Percentiles rank a stretch among this genome's conserved stretches.
phyloP scores from a whole-genome alignment of 2,113 vertebrate genomes.

The Charadrius vociferus region DNA sequence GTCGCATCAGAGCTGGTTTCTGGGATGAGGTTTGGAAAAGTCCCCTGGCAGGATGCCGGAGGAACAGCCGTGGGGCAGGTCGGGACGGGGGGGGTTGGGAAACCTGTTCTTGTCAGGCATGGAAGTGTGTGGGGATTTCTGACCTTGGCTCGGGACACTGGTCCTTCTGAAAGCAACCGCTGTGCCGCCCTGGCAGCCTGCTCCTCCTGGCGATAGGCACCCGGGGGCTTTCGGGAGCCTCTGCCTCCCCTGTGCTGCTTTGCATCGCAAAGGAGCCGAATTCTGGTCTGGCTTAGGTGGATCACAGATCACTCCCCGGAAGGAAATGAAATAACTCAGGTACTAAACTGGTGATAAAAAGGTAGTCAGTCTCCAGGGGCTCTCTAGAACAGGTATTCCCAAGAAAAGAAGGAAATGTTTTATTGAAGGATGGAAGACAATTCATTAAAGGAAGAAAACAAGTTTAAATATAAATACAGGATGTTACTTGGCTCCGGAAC shows the following conservation, averaged over 20 bases:
- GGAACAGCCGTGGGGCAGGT: not conserved
- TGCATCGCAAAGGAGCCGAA: not conserved
- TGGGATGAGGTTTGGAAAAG: not conserved
- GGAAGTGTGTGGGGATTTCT: not conserved
- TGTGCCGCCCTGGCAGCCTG: not conserved
- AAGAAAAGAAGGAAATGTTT: not conserved
- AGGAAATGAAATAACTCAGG: not conserved
- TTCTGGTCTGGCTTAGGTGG: not conserved
- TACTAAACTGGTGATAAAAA: not conserved
- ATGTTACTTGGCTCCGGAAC: not conserved
- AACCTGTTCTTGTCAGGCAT: not conserved
- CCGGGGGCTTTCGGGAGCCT: too few species aligned
- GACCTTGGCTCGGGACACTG: accelerated
- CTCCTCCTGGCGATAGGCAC: not conserved
- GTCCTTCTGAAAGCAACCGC: not conserved
- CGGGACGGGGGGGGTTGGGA: not conserved
- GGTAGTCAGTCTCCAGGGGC: not conserved
- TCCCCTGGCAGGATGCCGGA: too few species aligned
- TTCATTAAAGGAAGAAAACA: not conserved
- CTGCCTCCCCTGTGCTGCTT: accelerated
- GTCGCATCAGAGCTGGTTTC: not conserved
- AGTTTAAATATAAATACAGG: not conserved
- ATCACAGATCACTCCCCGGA: not conserved
- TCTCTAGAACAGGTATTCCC: not conserved
- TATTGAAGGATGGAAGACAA: not conserved